These are phyloP conservation scores for Ephydatia muelleri DNA, from an alignment of 37 sponge, comb jelly and placozoan species.

Conservation along the genomic window DNA sequence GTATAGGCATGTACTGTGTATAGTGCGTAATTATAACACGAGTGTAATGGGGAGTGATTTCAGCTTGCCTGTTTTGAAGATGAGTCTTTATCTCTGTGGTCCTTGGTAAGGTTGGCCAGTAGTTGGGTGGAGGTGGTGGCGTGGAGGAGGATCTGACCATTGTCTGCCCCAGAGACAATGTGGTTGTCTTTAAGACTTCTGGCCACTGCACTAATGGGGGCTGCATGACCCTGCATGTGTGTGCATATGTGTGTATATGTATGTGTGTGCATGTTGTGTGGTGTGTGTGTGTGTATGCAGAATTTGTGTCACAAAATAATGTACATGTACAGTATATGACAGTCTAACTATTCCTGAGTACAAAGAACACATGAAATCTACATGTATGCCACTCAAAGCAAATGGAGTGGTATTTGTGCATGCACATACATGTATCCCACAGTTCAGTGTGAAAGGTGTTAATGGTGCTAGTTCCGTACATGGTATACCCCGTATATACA, in stretches of 20 bases:
- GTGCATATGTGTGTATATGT: neutral
- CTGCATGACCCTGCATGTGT: constrained; percentile 63
- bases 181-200: constrained; percentile 23
- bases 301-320: no score
- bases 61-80: neutral
- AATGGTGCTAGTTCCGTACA: no score
- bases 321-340: neutral
- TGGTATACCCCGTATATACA: no score
- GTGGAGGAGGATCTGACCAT: constrained; percentile 67
- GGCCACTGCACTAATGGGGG: constrained; percentile 44
- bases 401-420: neutral
- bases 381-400: neutral
- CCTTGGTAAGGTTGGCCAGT: constrained; percentile 7
- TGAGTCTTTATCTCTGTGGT: neutral
- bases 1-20: no score
- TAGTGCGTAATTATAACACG: no score
- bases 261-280: neutral
- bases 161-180: constrained; percentile 51
- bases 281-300: neutral
- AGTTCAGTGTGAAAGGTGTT: no score
- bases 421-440: neutral
- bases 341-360: no score
- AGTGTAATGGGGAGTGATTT: no score
- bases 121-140: constrained; percentile 21
- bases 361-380: neutral